Base-by-base conservation (phyloP, 2,888 invertebrate genomes). In the Mallateleia sp. region DNA sequence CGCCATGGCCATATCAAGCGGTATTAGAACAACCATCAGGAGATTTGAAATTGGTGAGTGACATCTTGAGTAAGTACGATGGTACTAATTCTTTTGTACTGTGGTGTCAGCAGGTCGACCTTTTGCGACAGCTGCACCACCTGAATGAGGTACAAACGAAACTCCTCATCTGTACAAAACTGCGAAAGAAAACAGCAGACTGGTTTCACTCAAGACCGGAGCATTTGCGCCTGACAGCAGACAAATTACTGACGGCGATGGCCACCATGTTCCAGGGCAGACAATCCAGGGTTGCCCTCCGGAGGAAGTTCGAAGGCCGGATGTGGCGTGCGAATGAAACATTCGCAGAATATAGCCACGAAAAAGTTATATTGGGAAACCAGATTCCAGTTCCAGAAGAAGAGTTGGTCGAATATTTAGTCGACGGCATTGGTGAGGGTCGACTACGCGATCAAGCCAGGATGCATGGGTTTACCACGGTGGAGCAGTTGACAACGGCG, bases 151-250 rank as follows among this genome's bases (percentile, higher is more conserved):
- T 14, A 11, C 38, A 38, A 14, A 38, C 38, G 2, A 47, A 20
- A 15, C 79, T 89, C 1, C 50, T 90, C 14, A 67, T 87, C n/a
- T 75, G 86, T 9, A 86, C 60, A 8, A 78, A 75, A 28, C 50
- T 89, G 9, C 89, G 72, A 18, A 78, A 66, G 3, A 56, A 75
- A 56, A 88, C 90, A 0, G 66, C 78, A 7, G 69, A 74, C 18
- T 89, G 89, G 86, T 88, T 88, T 20, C 87, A 87, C 2, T 88
- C 81, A 0, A 72, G 74, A 22, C 79, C 89, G 0, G 88, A 89
- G 1, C 75, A 89, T 45, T 45, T 87, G 0, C 74, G 64, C 18
- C 64, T 88, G 77, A 47, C 20, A 2, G 54, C 85, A 0, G 58
- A 56, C 0, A 38, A 28, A 28, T 38, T 90, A n/a, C 58, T 90